phyloP scores from a whole-genome alignment of 2,113 vertebrate species.

The Melanerpes aurifrons region DNA sequence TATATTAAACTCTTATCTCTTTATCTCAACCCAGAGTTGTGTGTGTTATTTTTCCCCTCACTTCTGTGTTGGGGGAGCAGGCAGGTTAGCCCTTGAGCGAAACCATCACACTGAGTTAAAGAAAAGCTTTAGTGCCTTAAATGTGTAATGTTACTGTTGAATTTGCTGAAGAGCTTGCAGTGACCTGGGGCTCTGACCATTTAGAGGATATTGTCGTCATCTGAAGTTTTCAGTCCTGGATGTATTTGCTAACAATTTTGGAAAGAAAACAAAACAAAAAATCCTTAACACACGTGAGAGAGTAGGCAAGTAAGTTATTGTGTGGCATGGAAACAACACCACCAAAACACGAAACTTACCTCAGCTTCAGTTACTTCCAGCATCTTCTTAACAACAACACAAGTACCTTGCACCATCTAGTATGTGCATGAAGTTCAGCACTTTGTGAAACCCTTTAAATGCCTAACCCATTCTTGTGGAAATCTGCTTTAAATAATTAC shows the following conservation, averaged over 20 bases:
- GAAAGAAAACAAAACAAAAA: background rate
- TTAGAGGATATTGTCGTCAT: background rate
- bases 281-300: background rate
- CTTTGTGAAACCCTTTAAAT: background rate
- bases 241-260: background rate
- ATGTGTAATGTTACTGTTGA: background rate
- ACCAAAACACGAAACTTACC: background rate
- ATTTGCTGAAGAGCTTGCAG: background rate
- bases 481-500: slow-evolving; percentile 14
- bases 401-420: background rate
- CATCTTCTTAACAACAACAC: background rate
- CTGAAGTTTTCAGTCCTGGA: background rate
- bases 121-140: background rate
- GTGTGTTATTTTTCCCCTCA: too few species aligned
- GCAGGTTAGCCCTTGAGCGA: too few species aligned
- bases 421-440: background rate
- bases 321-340: background rate
- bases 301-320: background rate
- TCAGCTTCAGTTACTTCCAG: background rate
- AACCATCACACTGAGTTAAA: background rate
- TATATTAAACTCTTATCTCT: too few species aligned
- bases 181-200: background rate
- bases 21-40: too few species aligned
- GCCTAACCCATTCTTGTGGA: background rate
- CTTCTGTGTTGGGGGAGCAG: too few species aligned